Evolutionary conservation across 2,797 vertebrate species (phyloP), one percentile per base, ranked within the genome.

Genomic region (Rhinatrema bivittatum): DNA sequence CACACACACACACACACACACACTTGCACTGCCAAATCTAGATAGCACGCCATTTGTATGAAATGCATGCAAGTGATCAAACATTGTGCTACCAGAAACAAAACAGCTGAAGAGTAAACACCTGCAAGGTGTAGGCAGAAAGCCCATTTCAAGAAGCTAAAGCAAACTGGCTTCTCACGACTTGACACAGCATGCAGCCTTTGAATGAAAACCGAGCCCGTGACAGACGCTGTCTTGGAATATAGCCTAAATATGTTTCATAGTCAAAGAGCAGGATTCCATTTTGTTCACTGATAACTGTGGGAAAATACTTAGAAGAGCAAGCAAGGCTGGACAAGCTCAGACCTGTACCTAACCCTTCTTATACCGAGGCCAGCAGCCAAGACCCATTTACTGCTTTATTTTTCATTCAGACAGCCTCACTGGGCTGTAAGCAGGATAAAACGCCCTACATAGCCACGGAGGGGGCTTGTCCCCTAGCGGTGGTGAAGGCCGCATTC

Each of bases 301-400:
- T 91, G 87, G 85, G 87, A 87, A 89, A 87, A 85, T 62, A 62
- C 67, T 74, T 70, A 60, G 53, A 65, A 62, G 71, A 78, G 68
- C 57, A 78, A 81, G 77, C 66, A 82, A 55, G 71, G 57, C 66
- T 31, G 35, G 66, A 66, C 85, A 78, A 79, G 87, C 62, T 10
- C 4, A 63, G 79, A 66, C 86, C 80, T 41, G 76, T 43, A 17
- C 57, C 56, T 43, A 31, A 44, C 47, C n/a, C 49, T 60, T 57
- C 37, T n/a, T 28, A 22, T 36, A 15, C 26, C 63, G 46, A 51
- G 16, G 29, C 42, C 70, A 60, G 0, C 30, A 46, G 66, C 56
- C 50, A 53, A 46, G 43, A 50, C 29, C 22, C 42, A 45, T 52
- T n/a, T 70, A 67, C 62, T 43, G 37, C 45, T 68, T 75, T 65